Evolutionary conservation across 1,140 invertebrate genomes (phyloP), one percentile per base, ranked within the genome.

Genomic region (Onthophagus taurus): DNA sequence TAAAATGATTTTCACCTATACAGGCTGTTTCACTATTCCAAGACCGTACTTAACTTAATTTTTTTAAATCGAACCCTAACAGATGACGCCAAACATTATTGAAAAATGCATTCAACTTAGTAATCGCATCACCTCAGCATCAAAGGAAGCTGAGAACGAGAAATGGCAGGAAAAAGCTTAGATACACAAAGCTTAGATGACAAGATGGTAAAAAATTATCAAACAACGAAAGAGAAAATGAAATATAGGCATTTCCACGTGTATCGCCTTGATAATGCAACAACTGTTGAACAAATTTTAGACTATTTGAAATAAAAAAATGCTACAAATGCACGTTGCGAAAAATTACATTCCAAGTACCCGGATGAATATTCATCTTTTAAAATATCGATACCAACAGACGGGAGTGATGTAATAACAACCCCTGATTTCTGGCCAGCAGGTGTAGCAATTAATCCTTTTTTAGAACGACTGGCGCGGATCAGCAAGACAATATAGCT

Each of bases 301-400:
- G 18, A 12, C 26, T 39, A 39, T n/a, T 17, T 23, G 11, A 38
- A 39, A 24, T 12, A 9, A 7, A 26, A n/a, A n/a, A 26, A 39
- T 11, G 6, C 16, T 3, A n/a, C 4, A 14, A 17, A 13, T 13
- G 14, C 9, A 4, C 19, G 14, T n/a, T 2, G 19, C 7, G 37
- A 39, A 39, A 39, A 39, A 12, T 20, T 39, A n/a, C 37, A 39
- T n/a, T 39, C 23, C 3, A 39, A 39, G 26, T 12, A 18, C 11
- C 20, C 37, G 12, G 21, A 39, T 14, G 20, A 39, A 11, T 26
- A 39, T 39, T 26, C 23, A 12, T 39, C 37, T 9, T 39, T 24
- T 12, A 39, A 18, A 11, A 12, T 39, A 1, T 39, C 37, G 7
- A 20, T 39, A 8, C 37, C 19, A 2, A 21, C 14, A 8, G 14